phyloP scores from a whole-genome alignment of 2,888 invertebrate genomes.

The Petrophora chlorosata region DNA sequence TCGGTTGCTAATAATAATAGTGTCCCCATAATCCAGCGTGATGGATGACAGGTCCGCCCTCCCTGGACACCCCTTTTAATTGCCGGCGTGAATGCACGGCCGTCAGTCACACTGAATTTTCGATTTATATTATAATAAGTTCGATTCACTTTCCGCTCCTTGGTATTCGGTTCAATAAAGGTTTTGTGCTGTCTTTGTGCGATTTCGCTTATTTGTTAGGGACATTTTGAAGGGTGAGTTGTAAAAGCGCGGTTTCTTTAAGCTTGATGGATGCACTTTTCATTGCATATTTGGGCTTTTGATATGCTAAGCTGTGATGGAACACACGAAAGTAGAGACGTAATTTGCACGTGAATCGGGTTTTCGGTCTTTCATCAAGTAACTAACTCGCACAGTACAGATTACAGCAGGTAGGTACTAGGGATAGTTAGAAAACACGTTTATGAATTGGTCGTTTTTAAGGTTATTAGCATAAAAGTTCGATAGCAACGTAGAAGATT shows the following conservation, averaged over 20 bases:
- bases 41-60: constrained; percentile 68
- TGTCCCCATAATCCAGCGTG: constrained; percentile 73
- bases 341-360: no score
- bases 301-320: constrained; percentile 16
- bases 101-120: constrained; percentile 71
- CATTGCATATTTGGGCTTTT: constrained; percentile 31
- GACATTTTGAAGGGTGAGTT: constrained; percentile 24
- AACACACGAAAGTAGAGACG: not conserved
- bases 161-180: constrained; percentile 39
- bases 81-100: constrained; percentile 68
- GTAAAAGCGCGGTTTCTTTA: constrained; percentile 23
- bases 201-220: constrained; percentile 19
- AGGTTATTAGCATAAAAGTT: no score
- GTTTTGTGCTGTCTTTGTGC: constrained; percentile 39
- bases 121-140: constrained; percentile 83
- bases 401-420: no score
- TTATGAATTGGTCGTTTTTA: no score
- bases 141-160: constrained; percentile 41
- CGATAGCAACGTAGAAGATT: no score
- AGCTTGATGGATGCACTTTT: constrained; percentile 31
- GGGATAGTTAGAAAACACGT: no score
- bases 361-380: no score
- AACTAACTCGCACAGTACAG: no score
- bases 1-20: constrained; percentile 75
- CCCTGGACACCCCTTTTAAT: constrained; percentile 77